Evolutionary conservation across 2,888 invertebrate genomes (phyloP), one percentile per base, ranked within the genome.

Genomic region (Aspidapion aeneum): DNA sequence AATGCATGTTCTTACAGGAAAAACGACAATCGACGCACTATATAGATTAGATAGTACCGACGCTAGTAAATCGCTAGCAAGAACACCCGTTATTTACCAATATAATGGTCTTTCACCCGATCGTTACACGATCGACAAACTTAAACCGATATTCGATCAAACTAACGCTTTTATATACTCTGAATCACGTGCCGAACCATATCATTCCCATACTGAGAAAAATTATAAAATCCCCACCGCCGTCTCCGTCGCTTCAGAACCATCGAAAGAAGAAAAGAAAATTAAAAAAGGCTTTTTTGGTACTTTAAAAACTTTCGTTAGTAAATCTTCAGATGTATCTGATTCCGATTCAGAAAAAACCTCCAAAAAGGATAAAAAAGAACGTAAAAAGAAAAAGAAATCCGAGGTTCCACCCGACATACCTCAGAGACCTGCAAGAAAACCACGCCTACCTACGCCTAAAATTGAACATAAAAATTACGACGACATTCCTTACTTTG

Each of bases 1-100:
- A 74, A 72, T 77, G 80, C 79, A 80, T 80, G 79, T 80, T 77
- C 76, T 80, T 80, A 70, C 80, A 80, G 80, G 80, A 79, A 74
- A 73, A 72, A 72, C 78, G 76, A 78, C 78, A 66, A 72, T 79
- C 74, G 76, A 77, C 57, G 67, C 76, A 74, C 75, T 74, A 73
- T 72, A 73, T 35, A 35, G 35, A 35, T 74, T 77, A 76, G 73
- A 66, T 74, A 75, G 73, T 72, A 74, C 73, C 70, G 78, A 78
- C 74, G 77, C 74, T n/a, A n/a, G n/a, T 65, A 66, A 72, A 72
- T 70, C 70, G 69, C 71, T 74, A 70, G 69, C 66, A 66, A 65
- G 64, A 35, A 35, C 3, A 35, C 35, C 35, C 60, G 64, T 66
- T 62, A 61, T 58, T 66, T 63, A 63, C 67, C 67, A 66, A 58